A percentile compares a stretch with the other conserved stretches of the same genome.
Conservation (phyloP, 2,888 invertebrate species). For the Bellardia bayeri region DNA sequence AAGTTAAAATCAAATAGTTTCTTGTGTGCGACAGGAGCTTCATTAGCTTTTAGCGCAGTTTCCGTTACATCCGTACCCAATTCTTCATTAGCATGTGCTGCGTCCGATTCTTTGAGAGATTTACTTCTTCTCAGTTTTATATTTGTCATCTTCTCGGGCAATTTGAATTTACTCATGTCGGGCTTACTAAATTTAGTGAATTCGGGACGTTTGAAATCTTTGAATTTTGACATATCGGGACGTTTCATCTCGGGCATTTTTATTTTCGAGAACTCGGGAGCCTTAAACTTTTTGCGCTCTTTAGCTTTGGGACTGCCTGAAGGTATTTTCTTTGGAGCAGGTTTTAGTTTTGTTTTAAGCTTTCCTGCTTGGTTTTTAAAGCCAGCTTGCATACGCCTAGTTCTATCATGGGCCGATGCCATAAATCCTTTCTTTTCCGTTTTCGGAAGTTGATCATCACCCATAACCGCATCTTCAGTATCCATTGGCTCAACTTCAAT, state of each 20-base stretch:
- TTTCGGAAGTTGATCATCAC: constrained; percentile 83
- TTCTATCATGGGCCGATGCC: constrained; percentile 85
- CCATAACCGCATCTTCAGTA: constrained; percentile 85
- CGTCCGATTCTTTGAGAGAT: constrained; percentile 82
- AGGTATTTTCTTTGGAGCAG: constrained; percentile 80
- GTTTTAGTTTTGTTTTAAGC: constrained; percentile 88
- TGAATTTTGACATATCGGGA: constrained; percentile 85
- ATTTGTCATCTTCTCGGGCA: constrained; percentile 88
- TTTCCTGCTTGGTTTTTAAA: constrained; percentile 89
- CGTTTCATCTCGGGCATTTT: constrained; percentile 84
- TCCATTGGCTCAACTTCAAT: constrained; percentile 57
- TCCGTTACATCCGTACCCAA: constrained; percentile 84
- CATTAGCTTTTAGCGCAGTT: constrained; percentile 85
- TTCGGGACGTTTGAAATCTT: constrained; percentile 81
- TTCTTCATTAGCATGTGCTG: constrained; percentile 67
- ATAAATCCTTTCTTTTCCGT: constrained; percentile 83
- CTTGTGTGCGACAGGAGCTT: constrained; percentile 85
- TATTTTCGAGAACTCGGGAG: constrained; percentile 84
- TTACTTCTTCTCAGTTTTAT: constrained; percentile 85
- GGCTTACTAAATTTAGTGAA: constrained; percentile 85
- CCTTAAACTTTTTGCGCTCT: constrained; percentile 82
- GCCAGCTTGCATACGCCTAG: constrained; percentile 87
- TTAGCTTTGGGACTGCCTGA: constrained; percentile 82
- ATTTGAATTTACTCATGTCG: constrained; percentile 87
- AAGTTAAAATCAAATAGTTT: constrained; percentile 89